phyloP scores from a whole-genome alignment of 2,888 invertebrate genomes.

The Parnassius apollo region DNA sequence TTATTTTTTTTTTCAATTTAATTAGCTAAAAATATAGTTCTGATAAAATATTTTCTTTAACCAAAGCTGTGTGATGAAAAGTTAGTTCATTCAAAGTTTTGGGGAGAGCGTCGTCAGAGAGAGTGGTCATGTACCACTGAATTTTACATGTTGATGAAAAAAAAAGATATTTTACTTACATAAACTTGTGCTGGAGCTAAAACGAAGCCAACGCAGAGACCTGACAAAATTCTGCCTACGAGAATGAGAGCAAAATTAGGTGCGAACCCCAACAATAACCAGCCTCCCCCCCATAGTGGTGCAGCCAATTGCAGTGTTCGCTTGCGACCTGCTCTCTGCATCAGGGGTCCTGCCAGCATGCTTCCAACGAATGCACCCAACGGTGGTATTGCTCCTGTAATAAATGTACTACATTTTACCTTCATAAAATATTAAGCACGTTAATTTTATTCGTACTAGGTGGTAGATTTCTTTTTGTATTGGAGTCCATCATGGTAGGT shows the following conservation, averaged over 20 bases:
- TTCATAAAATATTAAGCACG: no score
- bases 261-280: conserved; percentile 79
- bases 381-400: conserved; percentile 77
- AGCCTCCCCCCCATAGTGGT: conserved; percentile 75
- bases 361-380: conserved; percentile 81
- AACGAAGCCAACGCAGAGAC: conserved; percentile 82
- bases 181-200: conserved; percentile 84
- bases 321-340: conserved; percentile 78
- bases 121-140: no score
- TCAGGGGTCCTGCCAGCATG: conserved; percentile 73
- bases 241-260: conserved; percentile 67
- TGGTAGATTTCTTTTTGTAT: no score
- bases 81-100: no score
- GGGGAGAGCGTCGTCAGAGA: no score
- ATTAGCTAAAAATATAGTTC: no score
- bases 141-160: no score
- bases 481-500: no score
- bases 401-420: background rate
- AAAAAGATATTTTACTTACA: conserved; percentile 57
- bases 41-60: no score
- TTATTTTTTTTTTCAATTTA: no score
- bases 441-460: no score
- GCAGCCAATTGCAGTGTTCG: conserved; percentile 73
- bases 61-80: no score
- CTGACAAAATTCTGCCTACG: conserved; percentile 79